Percentiles rank a stretch among this genome's conserved stretches.
Evolutionary conservation across 2,797 vertebrate genomes (phyloP).

Genomic region (Malacoctenus gilli): DNA sequence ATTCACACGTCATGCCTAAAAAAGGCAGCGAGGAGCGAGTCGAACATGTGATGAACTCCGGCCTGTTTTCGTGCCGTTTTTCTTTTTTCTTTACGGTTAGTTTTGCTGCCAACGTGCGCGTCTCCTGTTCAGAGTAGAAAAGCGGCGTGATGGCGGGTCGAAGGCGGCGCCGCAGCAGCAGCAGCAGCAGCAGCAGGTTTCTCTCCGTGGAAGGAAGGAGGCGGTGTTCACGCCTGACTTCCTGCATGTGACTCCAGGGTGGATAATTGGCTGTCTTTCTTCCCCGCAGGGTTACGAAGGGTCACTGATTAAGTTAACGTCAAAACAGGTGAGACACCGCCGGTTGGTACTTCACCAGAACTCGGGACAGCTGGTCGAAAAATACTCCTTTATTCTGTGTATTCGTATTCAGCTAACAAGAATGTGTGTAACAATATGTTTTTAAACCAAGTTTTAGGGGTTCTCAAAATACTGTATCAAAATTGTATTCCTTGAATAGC

Average conservation of each 20-base stretch:
- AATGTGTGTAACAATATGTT: no score
- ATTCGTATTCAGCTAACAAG: no score
- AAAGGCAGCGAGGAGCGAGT: no score
- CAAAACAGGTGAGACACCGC: constrained; percentile 92
- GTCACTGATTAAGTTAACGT: constrained; percentile 99
- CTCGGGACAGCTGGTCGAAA: no score
- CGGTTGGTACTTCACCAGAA: constrained; percentile 22
- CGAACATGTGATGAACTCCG: no score
- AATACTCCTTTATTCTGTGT: no score
- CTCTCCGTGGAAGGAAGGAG: constrained; percentile 40
- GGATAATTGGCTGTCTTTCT: constrained; percentile 81
- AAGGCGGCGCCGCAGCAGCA: no score
- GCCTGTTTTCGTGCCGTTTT: no score
- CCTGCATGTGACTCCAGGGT: constrained; percentile 74
- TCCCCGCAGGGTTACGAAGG: constrained; percentile 96
- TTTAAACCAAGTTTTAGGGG: no score
- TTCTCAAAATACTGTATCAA: no score
- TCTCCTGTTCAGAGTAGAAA: background rate
- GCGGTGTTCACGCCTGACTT: constrained; percentile 65
- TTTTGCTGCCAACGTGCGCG: background rate
- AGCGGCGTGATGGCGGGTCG: background rate
- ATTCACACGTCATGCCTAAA: constrained; percentile 32
- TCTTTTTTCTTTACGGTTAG: background rate
- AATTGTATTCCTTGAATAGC: no score
- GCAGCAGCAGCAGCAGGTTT: no score